Percentiles rank a stretch among this genome's conserved stretches.
These are phyloP conservation scores for Idaea dimidiata DNA, from an alignment of 2,888 invertebrate species.

Conservation along the genomic window DNA sequence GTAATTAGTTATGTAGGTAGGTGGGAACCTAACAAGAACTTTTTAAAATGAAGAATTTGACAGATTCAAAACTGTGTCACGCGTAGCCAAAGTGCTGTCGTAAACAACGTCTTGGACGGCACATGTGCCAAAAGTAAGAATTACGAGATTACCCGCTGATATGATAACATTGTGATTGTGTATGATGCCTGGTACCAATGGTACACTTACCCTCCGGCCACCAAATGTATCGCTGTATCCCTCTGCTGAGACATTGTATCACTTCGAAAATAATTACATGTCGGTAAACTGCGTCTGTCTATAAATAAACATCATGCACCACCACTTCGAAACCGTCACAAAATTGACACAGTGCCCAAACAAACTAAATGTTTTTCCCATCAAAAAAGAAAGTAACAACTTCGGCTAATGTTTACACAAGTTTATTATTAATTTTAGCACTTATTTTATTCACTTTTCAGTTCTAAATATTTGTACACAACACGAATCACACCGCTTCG, in stretches of 20 bases:
- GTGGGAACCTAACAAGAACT: too few species aligned
- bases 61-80: conserved; percentile 29
- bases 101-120: conserved; percentile 47
- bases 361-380: conserved; percentile 20
- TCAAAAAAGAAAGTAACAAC: conserved; percentile 2
- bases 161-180: conserved; percentile 16
- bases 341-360: conserved; percentile 30
- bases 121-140: conserved; percentile 49
- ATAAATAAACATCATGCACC: conserved; percentile 80
- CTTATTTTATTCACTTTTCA: conserved; percentile 23
- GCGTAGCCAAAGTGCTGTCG: conserved; percentile 43
- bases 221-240: conserved; percentile 95
- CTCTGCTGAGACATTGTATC: conserved; percentile 87
- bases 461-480: conserved; percentile 37
- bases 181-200: conserved; percentile 24
- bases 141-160: conserved; percentile 34
- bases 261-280: conserved; percentile 72
- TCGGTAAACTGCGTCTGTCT: conserved; percentile 75
- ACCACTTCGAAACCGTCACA: conserved; percentile 51
- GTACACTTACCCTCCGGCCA: conserved; percentile 95
- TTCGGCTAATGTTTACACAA: conserved; percentile 14
- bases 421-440: conserved; percentile 24
- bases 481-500: conserved; percentile 46
- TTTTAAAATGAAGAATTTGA: neutral
- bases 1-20: too few species aligned